Percentiles rank a stretch among this genome's conserved stretches.
Conservation (phyloP, 2,113 vertebrate species). For the Perca fluviatilis region DNA sequence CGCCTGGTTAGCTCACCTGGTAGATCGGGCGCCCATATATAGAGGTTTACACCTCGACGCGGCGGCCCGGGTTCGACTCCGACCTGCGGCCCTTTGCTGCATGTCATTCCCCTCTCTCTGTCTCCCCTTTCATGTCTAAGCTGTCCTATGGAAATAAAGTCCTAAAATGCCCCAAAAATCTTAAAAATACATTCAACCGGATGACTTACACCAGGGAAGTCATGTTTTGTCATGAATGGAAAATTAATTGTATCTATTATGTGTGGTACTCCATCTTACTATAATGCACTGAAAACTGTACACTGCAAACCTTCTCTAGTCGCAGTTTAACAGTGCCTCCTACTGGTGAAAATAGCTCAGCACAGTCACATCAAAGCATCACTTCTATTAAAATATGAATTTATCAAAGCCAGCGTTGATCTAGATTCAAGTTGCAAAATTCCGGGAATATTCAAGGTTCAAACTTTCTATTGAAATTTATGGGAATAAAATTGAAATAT, state of each 20-base stretch:
- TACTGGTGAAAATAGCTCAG: not conserved
- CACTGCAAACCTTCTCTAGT: no score
- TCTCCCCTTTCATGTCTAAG: no score
- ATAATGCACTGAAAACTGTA: not conserved
- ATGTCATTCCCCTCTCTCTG: no score
- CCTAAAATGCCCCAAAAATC: no score
- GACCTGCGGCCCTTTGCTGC: no score
- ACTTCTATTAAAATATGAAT: not conserved
- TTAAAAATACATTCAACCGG: not conserved
- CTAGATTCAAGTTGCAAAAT: not conserved
- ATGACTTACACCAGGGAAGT: not conserved
- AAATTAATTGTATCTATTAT: not conserved
- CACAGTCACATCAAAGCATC: not conserved
- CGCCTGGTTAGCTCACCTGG: no score
- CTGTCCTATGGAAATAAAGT: no score
- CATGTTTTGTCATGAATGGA: not conserved
- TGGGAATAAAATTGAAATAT: not conserved
- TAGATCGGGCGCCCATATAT: no score
- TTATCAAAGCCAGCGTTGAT: not conserved
- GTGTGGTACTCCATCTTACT: not conserved
- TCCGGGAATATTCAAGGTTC: not conserved
- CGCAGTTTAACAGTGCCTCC: constrained; percentile 5
- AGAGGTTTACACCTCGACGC: no score
- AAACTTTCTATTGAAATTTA: not conserved
- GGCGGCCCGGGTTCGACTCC: no score